Evolutionary conservation across 2,113 vertebrate species (phyloP).

Genomic region (Caloenas nicobarica): DNA sequence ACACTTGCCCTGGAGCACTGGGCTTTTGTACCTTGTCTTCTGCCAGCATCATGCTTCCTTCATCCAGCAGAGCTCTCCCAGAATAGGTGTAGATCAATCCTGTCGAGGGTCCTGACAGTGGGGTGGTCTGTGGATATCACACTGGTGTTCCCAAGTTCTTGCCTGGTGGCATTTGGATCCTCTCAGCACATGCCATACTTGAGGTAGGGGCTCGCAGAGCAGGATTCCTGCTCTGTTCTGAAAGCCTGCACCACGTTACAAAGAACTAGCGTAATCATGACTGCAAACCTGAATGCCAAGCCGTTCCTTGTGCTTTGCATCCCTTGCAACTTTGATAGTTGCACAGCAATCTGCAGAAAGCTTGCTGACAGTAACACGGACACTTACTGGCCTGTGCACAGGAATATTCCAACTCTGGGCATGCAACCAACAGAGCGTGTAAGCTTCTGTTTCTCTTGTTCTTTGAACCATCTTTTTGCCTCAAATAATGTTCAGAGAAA

Average conservation of each 20-base stretch:
- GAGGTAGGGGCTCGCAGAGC: not conserved
- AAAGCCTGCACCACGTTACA: not conserved
- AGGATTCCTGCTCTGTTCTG: not conserved
- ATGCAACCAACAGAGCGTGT: not conserved
- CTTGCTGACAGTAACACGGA: not conserved
- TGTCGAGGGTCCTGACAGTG: fast-evolving
- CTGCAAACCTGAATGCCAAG: not conserved
- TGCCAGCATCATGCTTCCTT: not conserved
- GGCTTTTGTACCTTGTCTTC: not conserved
- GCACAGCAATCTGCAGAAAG: not conserved
- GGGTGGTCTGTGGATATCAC: no score
- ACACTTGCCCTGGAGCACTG: not conserved
- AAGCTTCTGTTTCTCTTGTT: not conserved
- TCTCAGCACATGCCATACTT: not conserved
- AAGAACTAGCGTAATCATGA: not conserved
- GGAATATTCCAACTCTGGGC: not conserved
- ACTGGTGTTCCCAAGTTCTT: not conserved
- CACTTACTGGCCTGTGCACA: not conserved
- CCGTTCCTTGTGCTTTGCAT: not conserved
- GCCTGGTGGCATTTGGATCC: not conserved
- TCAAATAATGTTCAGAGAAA: not conserved
- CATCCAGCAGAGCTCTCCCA: not conserved
- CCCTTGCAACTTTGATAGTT: not conserved
- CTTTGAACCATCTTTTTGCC: not conserved
- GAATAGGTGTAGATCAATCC: not conserved